Base-by-base conservation (phyloP, 1,140 invertebrate species). In the Periplaneta americana region DNA sequence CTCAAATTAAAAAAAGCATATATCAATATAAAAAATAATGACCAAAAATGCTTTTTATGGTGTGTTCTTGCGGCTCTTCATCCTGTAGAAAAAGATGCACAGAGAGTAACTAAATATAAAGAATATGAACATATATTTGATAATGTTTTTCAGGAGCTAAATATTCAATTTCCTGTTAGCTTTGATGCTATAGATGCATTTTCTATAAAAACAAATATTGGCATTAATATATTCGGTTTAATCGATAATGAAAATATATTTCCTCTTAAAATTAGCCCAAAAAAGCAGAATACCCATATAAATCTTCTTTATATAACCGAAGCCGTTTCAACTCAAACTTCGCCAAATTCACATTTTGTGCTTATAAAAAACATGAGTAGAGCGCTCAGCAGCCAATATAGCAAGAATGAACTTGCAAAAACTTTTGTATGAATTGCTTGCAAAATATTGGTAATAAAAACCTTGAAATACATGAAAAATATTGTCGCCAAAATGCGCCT, bases 21-120 rank as follows among this genome's bases (percentile, higher is more conserved):
- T 15, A 75, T 75, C 32, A 75, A 75, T 75, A 75, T 75, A 17
- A 13, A 75, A 31, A 75, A 75, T 33, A 75, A 75, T 17, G 75
- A 75, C 31, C 13, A 79, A 35, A 35, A 79, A 18, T 79, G 33
- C 32, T 79, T 79, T 35, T 79, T 79, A 32, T 79, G 77, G 36
- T 79, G 11, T 22, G 13, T 37, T 11, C 13, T 79, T 15, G 22
- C 77, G 13, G 33, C 77, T 34, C 35, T 79, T 34, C 77, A 34
- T 79, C 75, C 22, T 17, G 75, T 75, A 75, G 22, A 28, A 13
- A 31, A 15, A 13, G 11, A 35, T 37, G 22, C 35, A 37, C 15
- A 79, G 35, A 35, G 32, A 79, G 33, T 79, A 79, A 79, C 11
- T 31, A 33, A 79, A 35, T 37, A 79, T 79, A 32, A 34, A 35